Percentiles rank a stretch among this genome's conserved stretches.
These are phyloP conservation scores for Trididemnum clinides DNA, from an alignment of 23 tunicate species.

Conservation along the genomic window DNA sequence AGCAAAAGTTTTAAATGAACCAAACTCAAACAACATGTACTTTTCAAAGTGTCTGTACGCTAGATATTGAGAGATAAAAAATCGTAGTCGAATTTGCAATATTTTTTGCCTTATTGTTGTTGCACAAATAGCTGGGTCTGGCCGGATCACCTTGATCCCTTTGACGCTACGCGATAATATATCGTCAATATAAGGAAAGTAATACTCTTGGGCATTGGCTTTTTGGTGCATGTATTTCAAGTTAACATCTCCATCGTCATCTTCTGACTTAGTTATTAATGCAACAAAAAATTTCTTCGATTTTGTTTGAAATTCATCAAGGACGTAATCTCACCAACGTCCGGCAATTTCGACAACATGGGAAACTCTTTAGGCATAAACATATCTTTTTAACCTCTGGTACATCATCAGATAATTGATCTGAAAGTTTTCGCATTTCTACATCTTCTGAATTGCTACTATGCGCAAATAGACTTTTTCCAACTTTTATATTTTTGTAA, in stretches of 20 bases:
- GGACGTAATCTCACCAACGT: constrained; percentile 1
- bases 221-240: background rate
- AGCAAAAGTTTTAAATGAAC: background rate
- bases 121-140: background rate
- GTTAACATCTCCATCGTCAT: background rate
- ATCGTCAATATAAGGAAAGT: constrained; percentile 1
- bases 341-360: background rate
- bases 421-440: background rate
- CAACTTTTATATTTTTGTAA: background rate
- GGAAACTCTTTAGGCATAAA: background rate
- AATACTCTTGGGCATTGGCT: background rate
- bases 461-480: background rate
- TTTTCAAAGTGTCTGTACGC: background rate
- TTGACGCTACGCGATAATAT: background rate
- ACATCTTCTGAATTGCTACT: background rate
- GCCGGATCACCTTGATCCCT: background rate
- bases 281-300: background rate
- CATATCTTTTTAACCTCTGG: background rate
- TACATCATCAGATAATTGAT: constrained; percentile 4
- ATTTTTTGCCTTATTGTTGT: background rate
- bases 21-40: background rate
- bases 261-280: background rate
- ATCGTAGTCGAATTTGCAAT: background rate
- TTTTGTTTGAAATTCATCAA: background rate
- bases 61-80: background rate